These are phyloP conservation scores for Eumeta japonica DNA, from an alignment of 1,140 invertebrate species.

Conservation along the genomic window DNA sequence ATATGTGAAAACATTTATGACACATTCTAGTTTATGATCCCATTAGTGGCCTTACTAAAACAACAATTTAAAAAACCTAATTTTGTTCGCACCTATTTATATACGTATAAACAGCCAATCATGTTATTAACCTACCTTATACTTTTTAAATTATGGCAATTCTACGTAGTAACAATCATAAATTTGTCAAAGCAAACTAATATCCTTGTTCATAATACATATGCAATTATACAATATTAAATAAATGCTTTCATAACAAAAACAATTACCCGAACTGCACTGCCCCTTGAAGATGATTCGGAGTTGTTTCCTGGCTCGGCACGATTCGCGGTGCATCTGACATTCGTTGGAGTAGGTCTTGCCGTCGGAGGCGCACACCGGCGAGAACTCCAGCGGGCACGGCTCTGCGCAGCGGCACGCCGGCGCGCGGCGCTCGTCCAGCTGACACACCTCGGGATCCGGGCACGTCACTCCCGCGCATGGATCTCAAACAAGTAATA, in stretches of 20 bases:
- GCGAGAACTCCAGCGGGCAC: slow-evolving; percentile 76
- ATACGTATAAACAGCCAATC: no score
- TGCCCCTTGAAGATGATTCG: slow-evolving; percentile 77
- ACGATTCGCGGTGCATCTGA: slow-evolving; percentile 72
- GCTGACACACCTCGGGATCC: slow-evolving; percentile 78
- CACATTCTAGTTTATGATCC: no score
- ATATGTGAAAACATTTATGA: no score
- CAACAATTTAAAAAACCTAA: no score
- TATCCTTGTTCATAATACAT: no score
- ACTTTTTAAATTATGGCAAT: no score
- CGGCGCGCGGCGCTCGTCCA: slow-evolving; percentile 75
- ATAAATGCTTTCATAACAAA: slow-evolving; percentile 1
- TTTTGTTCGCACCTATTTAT: no score
- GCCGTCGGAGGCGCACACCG: slow-evolving; percentile 82
- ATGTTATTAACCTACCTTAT: no score
- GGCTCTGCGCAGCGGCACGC: slow-evolving; percentile 77
- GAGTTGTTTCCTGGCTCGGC: slow-evolving; percentile 68
- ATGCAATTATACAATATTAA: no score
- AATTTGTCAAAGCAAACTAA: no score
- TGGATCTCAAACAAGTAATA: slow-evolving; percentile 67
- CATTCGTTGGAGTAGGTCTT: slow-evolving; percentile 88
- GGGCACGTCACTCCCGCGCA: slow-evolving; percentile 75
- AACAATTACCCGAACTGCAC: slow-evolving; percentile 71
- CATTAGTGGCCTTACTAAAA: no score
- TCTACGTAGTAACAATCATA: no score